phyloP scores from a whole-genome alignment of 2,797 vertebrate genomes.

The Aythya fuligula region DNA sequence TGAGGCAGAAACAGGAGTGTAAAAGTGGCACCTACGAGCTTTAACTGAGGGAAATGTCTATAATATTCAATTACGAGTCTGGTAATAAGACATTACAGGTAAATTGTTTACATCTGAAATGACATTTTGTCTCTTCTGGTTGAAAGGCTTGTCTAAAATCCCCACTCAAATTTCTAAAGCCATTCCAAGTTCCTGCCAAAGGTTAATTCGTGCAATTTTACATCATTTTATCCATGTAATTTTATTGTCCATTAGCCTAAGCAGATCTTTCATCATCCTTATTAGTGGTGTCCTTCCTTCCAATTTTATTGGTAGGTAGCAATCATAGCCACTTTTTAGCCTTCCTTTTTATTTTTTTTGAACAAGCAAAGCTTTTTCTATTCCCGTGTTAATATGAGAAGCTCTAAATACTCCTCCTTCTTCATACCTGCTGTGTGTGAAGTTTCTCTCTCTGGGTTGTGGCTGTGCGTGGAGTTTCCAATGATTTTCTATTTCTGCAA shows the following conservation, averaged over 20 bases:
- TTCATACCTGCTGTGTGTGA: background rate
- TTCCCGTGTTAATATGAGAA: background rate
- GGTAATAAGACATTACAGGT: constrained; percentile 29
- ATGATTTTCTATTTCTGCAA: background rate
- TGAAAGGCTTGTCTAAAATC: constrained; percentile 30
- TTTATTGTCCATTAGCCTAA: constrained; percentile 8
- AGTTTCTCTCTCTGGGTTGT: constrained; percentile 17
- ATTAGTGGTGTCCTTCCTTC: background rate
- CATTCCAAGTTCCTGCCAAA: constrained; percentile 31
- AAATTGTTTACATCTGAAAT: constrained; percentile 46
- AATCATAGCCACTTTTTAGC: background rate
- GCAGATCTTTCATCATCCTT: background rate
- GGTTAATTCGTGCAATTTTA: constrained; percentile 46
- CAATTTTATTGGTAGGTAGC: constrained; percentile 6
- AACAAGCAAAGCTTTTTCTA: background rate
- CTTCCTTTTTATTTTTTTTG: background rate
- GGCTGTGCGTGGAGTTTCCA: background rate
- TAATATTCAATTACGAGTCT: constrained; percentile 30
- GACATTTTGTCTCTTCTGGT: constrained; percentile 9
- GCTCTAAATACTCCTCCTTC: background rate
- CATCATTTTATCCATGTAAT: constrained; percentile 23
- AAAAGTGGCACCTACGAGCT: background rate
- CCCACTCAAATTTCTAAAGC: constrained; percentile 41
- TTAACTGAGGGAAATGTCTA: constrained; percentile 12
- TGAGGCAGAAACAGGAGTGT: background rate